Evolutionary conservation across 2,113 vertebrate genomes (phyloP).

Genomic region (Microtus ochrogaster): DNA sequence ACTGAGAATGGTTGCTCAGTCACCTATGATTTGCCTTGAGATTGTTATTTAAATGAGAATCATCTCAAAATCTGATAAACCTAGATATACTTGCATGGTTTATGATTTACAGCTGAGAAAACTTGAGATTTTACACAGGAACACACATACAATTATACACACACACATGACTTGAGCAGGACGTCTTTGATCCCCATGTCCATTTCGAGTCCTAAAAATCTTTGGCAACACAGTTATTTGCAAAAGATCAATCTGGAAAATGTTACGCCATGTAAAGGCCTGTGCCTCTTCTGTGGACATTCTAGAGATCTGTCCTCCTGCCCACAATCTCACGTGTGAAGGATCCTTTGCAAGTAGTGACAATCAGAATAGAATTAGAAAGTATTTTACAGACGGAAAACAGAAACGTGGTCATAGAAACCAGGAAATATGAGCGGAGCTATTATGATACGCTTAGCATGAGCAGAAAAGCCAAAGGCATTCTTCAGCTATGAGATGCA

Average conservation of each 20-base stretch:
- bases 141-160: background rate
- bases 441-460: background rate
- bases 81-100: background rate
- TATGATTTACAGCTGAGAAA: background rate
- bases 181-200: background rate
- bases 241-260: constrained; percentile 33
- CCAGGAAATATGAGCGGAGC: constrained; percentile 36
- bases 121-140: background rate
- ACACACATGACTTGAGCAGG: background rate
- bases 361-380: constrained; percentile 54
- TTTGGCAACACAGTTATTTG: constrained; percentile 30
- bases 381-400: constrained; percentile 35
- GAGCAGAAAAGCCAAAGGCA: constrained; percentile 26
- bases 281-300: background rate
- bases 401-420: constrained; percentile 52
- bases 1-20: background rate
- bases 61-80: background rate
- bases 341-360: constrained; percentile 7
- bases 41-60: constrained; percentile 14
- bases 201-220: background rate
- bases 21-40: background rate
- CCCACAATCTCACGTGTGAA: constrained; percentile 14
- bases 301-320: constrained; percentile 32
- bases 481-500: constrained; percentile 52
- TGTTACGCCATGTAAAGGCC: background rate